These are phyloP conservation scores for Bungarus multicinctus DNA, from an alignment of 2,113 vertebrate genomes.

Conservation along the genomic window DNA sequence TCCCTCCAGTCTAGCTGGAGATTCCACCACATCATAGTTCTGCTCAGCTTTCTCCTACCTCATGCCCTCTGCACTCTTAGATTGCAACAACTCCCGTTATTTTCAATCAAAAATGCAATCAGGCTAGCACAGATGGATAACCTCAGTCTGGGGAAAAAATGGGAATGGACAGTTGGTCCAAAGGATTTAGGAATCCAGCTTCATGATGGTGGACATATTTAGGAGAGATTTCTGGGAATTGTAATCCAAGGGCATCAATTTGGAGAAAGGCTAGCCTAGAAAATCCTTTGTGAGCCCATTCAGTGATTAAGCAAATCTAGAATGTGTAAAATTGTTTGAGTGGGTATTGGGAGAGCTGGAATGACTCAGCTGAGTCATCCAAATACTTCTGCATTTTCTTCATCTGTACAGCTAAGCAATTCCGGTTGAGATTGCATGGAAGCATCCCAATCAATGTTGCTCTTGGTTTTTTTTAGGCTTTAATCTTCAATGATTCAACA, in stretches of 20 bases:
- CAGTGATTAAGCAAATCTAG: background rate
- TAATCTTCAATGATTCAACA: conserved; percentile 6
- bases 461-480: background rate
- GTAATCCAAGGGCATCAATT: background rate
- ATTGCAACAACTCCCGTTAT: background rate
- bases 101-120: background rate
- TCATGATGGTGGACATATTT: background rate
- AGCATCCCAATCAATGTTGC: background rate
- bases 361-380: background rate
- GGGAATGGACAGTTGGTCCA: background rate
- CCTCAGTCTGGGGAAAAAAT: background rate
- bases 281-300: background rate
- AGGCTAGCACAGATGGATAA: background rate
- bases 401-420: conserved; percentile 4
- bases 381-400: background rate
- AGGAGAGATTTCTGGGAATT: background rate
- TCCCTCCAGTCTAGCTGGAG: background rate
- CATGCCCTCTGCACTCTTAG: background rate
- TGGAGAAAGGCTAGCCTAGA: background rate
- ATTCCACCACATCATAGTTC: background rate
- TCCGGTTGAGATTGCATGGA: background rate
- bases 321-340: background rate
- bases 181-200: background rate
- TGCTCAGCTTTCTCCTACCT: background rate
- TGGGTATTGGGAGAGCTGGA: background rate